phyloP scores from a whole-genome alignment of 2,888 invertebrate genomes.

The Dryococelus australis region DNA sequence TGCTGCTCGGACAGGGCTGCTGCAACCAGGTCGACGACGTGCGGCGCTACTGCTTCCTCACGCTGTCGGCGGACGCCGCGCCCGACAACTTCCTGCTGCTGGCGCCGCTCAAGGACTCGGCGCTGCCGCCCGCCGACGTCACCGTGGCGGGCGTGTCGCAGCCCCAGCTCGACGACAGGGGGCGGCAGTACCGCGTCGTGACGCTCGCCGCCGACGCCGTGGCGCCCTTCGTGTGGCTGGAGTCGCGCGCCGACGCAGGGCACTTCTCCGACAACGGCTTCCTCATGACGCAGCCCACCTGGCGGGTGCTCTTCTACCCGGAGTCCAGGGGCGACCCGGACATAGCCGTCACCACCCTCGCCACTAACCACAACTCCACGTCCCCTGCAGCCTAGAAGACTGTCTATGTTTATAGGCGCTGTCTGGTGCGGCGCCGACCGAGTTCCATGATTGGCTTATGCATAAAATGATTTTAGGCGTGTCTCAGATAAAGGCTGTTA shows the following conservation, averaged over 20 bases:
- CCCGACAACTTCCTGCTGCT: constrained; percentile 76
- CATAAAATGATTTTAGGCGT: no score
- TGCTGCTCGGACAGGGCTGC: constrained; percentile 30
- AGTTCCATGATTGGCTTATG: no score
- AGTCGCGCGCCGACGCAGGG: constrained; percentile 64
- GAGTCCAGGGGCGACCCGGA: background rate
- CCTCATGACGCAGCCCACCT: constrained; percentile 35
- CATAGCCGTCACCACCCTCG: background rate
- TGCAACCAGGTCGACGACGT: background rate
- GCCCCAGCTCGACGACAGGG: background rate
- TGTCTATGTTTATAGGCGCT: no score
- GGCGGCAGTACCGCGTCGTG: constrained; percentile 52
- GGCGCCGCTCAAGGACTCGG: constrained; percentile 61
- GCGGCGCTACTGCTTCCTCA: constrained; percentile 57
- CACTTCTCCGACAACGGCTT: constrained; percentile 82
- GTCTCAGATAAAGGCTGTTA: no score
- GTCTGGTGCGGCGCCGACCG: no score
- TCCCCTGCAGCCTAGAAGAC: background rate
- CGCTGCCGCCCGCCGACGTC: background rate
- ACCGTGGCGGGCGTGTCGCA: background rate
- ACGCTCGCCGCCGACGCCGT: constrained; percentile 61
- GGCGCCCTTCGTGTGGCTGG: constrained; percentile 76
- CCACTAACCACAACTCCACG: background rate
- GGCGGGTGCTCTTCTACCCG: background rate
- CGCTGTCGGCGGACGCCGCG: constrained; percentile 58